Percentiles rank a stretch among this genome's conserved stretches.
These are phyloP conservation scores for Rhamnusium bicolor DNA, from an alignment of 2,888 invertebrate species.

Conservation along the genomic window DNA sequence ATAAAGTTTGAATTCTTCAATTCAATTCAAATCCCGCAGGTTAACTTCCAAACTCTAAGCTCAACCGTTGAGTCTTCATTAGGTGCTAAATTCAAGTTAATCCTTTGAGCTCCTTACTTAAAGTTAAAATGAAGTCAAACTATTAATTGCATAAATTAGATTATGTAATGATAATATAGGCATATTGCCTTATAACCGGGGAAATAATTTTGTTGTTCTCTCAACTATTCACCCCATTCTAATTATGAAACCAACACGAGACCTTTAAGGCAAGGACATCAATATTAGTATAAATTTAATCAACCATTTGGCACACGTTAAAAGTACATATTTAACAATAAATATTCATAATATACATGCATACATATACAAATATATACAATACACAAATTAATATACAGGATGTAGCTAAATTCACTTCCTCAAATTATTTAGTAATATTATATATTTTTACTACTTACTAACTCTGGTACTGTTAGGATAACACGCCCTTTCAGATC, in stretches of 20 bases:
- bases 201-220: not conserved
- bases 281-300: too few species aligned
- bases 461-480: too few species aligned
- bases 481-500: too few species aligned
- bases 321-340: too few species aligned
- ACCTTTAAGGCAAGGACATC: too few species aligned
- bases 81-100: constrained; percentile 47
- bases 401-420: too few species aligned
- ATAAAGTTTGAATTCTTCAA: constrained; percentile 46
- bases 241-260: not conserved
- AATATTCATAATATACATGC: too few species aligned
- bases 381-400: too few species aligned
- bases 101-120: constrained; percentile 20
- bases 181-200: not conserved
- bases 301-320: too few species aligned
- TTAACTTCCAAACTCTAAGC: constrained; percentile 43
- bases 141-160: constrained; percentile 31
- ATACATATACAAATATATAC: too few species aligned
- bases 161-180: constrained; percentile 14
- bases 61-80: constrained; percentile 47
- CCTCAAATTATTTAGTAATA: too few species aligned
- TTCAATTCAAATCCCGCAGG: constrained; percentile 42
- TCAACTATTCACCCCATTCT: not conserved
- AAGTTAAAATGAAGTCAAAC: constrained; percentile 7
- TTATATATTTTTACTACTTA: too few species aligned